These are phyloP conservation scores for Fabriciana adippe DNA, from an alignment of 2,888 invertebrate species.

Conservation along the genomic window DNA sequence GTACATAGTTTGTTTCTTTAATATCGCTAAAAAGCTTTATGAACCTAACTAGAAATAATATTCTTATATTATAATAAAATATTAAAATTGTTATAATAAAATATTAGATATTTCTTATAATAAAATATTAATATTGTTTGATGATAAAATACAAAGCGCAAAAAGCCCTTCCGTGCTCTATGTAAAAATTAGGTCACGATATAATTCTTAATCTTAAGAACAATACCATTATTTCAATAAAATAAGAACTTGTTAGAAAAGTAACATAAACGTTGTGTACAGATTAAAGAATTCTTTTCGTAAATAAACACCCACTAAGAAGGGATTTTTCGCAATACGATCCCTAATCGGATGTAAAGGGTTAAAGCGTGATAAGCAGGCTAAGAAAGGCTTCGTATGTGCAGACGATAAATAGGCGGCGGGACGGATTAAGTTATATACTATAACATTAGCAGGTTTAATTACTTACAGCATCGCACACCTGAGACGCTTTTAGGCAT, in stretches of 20 bases:
- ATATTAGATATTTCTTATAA: no score
- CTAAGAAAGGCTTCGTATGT: conserved; percentile 40
- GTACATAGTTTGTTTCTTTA: not conserved
- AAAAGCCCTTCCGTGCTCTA: no score
- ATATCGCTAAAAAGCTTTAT: not conserved
- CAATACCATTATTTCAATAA: not conserved
- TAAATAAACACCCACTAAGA: conserved; percentile 37
- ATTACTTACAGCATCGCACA: conserved; percentile 5
- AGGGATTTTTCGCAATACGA: conserved; percentile 38
- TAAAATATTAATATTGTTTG: no score
- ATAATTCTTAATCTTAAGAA: not conserved
- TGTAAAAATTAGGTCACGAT: not conserved
- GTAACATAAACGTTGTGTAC: not conserved
- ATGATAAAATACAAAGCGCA: no score
- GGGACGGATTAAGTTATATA: conserved; percentile 32
- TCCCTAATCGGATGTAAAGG: conserved; percentile 40
- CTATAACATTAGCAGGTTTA: conserved; percentile 1
- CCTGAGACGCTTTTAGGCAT: not conserved
- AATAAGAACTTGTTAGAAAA: not conserved
- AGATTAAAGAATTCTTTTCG: conserved; percentile 31
- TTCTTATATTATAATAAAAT: no score
- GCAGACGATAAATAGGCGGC: conserved; percentile 32
- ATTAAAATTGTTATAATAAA: no score
- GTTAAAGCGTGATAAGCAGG: conserved; percentile 40
- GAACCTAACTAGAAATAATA: not conserved